phyloP scores from a whole-genome alignment of 2,113 vertebrate species.

The Proterorhinus semilunaris region DNA sequence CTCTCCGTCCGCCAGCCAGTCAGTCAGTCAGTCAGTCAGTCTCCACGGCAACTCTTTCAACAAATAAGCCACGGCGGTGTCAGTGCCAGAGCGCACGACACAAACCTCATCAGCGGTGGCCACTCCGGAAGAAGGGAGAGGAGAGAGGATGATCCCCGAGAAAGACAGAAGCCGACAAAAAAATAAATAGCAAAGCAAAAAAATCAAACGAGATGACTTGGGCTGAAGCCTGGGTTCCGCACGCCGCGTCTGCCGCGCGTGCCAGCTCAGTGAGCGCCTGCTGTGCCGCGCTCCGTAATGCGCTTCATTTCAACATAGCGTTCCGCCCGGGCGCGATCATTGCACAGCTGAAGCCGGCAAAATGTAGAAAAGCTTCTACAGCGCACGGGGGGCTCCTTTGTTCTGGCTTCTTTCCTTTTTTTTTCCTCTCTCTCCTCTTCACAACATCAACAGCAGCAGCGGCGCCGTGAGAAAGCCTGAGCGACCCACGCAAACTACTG shows the following conservation, averaged over 20 bases:
- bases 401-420: constrained; percentile 36
- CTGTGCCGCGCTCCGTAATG: constrained; percentile 55
- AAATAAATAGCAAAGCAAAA: constrained; percentile 2
- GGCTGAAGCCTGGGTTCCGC: constrained; percentile 48
- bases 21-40: constrained; percentile 67
- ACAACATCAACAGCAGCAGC: constrained; percentile 59
- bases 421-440: constrained; percentile 56
- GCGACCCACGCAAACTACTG: constrained; percentile 58
- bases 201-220: constrained; percentile 26
- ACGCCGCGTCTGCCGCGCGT: constrained; percentile 40
- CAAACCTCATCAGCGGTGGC: constrained; percentile 62
- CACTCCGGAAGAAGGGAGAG: constrained; percentile 36
- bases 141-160: constrained; percentile 31
- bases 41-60: constrained; percentile 93
- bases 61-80: constrained; percentile 80
- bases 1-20: constrained; percentile 66
- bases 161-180: constrained; percentile 27
- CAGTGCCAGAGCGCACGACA: constrained; percentile 55
- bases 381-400: constrained; percentile 60
- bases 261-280: constrained; percentile 57
- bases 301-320: constrained; percentile 57
- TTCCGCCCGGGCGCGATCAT: constrained; percentile 62
- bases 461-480: constrained; percentile 48
- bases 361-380: constrained; percentile 45
- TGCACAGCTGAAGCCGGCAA: constrained; percentile 50